phyloP scores from a whole-genome alignment of 2,888 invertebrate species.

The Brachyopa scutellaris region DNA sequence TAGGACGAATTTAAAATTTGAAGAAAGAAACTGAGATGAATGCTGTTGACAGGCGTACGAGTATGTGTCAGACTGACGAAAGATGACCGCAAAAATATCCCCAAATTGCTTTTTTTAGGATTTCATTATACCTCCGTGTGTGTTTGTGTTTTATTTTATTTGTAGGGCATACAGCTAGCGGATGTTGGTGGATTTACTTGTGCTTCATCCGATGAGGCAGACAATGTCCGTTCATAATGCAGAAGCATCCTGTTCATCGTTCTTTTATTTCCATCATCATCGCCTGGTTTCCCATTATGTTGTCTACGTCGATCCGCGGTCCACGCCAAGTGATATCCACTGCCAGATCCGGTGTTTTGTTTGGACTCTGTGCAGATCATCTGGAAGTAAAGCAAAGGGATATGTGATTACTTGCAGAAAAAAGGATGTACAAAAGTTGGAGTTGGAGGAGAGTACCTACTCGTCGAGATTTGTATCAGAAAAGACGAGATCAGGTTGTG shows the following conservation, averaged over 20 bases:
- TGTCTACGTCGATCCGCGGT: constrained; percentile 46
- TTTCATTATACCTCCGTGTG: constrained; percentile 23
- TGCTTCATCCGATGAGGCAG: constrained; percentile 12
- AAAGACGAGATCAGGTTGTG: constrained; percentile 42
- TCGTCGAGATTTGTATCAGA: constrained; percentile 63
- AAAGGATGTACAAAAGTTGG: constrained; percentile 44
- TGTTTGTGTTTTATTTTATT: constrained; percentile 5
- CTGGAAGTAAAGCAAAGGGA: constrained; percentile 61
- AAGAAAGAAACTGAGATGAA: constrained; percentile 7
- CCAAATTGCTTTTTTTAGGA: constrained; percentile 7
- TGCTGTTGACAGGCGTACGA: constrained; percentile 56
- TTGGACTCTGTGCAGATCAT: constrained; percentile 59
- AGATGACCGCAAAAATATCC: constrained; percentile 57
- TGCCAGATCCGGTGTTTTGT: constrained; percentile 72
- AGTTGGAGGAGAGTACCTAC: constrained; percentile 7
- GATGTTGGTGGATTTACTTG: constrained; percentile 53
- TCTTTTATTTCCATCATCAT: constrained; percentile 62
- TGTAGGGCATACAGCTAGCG: constrained; percentile 31
- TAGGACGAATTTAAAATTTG: constrained; percentile 26
- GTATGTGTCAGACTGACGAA: constrained; percentile 44
- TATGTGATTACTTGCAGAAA: constrained; percentile 28
- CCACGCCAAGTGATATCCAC: constrained; percentile 63
- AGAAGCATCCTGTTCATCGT: constrained; percentile 71
- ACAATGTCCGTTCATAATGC: constrained; percentile 72
- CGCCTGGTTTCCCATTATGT: constrained; percentile 56